Evolutionary conservation across 1,140 invertebrate genomes (phyloP).

Genomic region (Euura lappo): DNA sequence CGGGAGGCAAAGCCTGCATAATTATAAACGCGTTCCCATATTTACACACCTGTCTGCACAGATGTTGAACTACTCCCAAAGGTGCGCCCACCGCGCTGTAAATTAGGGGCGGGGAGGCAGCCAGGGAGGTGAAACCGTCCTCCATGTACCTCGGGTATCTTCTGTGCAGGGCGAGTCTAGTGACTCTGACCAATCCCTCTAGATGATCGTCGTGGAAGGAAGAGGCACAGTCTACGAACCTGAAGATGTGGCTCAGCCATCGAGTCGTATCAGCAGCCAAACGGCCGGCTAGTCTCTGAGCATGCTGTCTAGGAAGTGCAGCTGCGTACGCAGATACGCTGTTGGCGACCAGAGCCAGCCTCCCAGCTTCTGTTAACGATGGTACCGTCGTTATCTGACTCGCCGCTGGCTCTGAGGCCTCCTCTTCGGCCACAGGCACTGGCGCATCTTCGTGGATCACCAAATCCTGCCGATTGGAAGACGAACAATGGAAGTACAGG

Average conservation of each 20-base stretch:
- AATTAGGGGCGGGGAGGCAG: conserved; percentile 76
- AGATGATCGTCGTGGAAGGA: conserved; percentile 80
- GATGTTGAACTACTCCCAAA: conserved; percentile 76
- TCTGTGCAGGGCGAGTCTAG: conserved; percentile 78
- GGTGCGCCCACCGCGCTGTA: conserved; percentile 82
- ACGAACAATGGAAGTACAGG: too few relatives aligned
- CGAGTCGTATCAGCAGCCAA: conserved; percentile 77
- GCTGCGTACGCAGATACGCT: conserved; percentile 77
- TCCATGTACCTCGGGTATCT: conserved; percentile 83
- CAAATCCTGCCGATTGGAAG: conserved; percentile 49
- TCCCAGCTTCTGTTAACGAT: conserved; percentile 66
- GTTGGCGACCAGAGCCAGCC: conserved; percentile 74
- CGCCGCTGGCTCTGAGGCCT: conserved; percentile 38
- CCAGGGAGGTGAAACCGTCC: conserved; percentile 79
- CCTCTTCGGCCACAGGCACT: conserved; percentile 44
- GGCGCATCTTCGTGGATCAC: conserved; percentile 59
- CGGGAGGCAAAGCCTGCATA: too few relatives aligned
- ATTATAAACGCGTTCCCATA: background rate
- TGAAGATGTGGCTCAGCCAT: conserved; percentile 82
- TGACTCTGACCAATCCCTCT: conserved; percentile 79
- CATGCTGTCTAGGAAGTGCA: conserved; percentile 71
- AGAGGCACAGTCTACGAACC: conserved; percentile 71
- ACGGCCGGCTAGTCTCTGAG: conserved; percentile 73
- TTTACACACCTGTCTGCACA: conserved; percentile 72
- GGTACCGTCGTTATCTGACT: conserved; percentile 56